Conservation (phyloP, 2,888 invertebrate species). For the Branchipolynoe longqiensis region DNA sequence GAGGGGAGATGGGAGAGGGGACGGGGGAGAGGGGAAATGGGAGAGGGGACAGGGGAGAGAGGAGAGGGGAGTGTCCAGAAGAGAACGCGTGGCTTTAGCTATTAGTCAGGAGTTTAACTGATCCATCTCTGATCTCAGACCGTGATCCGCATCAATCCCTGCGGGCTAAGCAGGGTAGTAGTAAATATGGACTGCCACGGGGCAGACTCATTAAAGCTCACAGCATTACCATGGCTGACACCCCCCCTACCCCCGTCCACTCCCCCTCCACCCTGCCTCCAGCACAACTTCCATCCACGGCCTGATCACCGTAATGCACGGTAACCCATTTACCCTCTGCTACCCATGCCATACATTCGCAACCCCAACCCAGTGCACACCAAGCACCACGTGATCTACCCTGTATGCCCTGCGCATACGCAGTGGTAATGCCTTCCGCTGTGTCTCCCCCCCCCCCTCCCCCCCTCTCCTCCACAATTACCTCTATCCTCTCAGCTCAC, state of each 20-base stretch:
- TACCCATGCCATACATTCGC: no score
- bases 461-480: no score
- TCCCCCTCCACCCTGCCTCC: background rate
- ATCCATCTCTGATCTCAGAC: slow-evolving; percentile 42
- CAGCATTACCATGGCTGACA: slow-evolving; percentile 3
- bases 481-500: no score
- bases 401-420: no score
- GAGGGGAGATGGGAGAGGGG: background rate
- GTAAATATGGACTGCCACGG: background rate
- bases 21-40: background rate
- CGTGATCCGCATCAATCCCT: slow-evolving; percentile 23
- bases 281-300: background rate
- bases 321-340: no score
- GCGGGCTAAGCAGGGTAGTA: background rate
- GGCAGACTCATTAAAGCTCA: slow-evolving; percentile 23
- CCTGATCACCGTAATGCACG: no score
- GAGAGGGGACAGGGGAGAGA: background rate
- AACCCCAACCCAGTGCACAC: no score
- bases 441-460: no score
- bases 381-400: no score
- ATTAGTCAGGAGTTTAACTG: slow-evolving; percentile 31
- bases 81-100: slow-evolving; percentile 4
- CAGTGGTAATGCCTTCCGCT: no score
- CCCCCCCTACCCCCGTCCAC: no score
- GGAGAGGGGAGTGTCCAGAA: background rate